These are phyloP conservation scores for Acyrthosiphon pisum DNA, from an alignment of 1,140 invertebrate genomes.

Conservation along the genomic window DNA sequence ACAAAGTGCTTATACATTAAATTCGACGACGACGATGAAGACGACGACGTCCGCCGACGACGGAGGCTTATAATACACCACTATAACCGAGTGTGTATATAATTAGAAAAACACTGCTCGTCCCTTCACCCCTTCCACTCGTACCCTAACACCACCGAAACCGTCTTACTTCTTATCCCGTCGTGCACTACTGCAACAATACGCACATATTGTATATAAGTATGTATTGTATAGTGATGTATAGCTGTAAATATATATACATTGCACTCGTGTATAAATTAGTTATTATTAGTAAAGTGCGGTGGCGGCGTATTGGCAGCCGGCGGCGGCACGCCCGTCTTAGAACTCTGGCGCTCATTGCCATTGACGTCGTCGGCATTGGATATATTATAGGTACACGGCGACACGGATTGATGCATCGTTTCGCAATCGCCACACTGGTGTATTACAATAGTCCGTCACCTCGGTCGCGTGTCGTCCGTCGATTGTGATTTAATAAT, in stretches of 20 bases:
- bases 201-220: neutral
- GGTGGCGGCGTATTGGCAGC: neutral
- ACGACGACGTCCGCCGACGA: neutral
- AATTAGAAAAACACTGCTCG: conserved; percentile 31
- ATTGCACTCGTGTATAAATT: conserved; percentile 25
- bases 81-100: neutral
- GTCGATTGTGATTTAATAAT: neutral
- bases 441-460: neutral
- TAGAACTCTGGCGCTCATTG: neutral
- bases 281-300: conserved; percentile 46
- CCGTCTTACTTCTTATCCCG: neutral
- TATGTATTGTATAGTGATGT: neutral
- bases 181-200: neutral
- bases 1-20: neutral
- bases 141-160: neutral
- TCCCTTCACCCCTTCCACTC: neutral
- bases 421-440: neutral
- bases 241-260: neutral
- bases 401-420: neutral
- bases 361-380: conserved; percentile 6
- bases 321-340: conserved; percentile 11
- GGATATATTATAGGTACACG: neutral
- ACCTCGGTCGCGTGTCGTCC: neutral
- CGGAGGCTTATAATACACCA: neutral
- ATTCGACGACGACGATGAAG: neutral